Percentiles rank a stretch among this genome's conserved stretches.
Conservation (phyloP, 2,797 vertebrate genomes). For the Periparus ater region DNA sequence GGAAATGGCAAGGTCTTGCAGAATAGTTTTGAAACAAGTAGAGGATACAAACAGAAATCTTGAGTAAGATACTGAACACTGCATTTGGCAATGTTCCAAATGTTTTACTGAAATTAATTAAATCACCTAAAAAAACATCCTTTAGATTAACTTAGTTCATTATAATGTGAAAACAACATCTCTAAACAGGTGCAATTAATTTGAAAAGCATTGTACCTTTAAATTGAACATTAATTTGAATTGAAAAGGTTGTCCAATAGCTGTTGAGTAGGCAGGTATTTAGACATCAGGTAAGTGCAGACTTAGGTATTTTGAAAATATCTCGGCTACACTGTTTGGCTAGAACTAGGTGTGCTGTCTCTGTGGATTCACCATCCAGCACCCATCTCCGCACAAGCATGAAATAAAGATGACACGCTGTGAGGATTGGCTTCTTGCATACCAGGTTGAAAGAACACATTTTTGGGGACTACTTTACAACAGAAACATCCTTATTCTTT, state of each 20-base stretch:
- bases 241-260: background rate
- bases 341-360: background rate
- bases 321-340: background rate
- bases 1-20: background rate
- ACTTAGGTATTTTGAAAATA: background rate
- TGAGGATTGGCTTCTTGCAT: background rate
- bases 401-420: background rate
- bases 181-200: background rate
- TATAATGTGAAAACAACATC: background rate
- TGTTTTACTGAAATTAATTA: background rate
- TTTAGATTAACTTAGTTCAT: background rate
- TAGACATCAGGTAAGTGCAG: background rate
- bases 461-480: background rate
- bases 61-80: background rate
- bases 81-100: background rate
- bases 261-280: background rate
- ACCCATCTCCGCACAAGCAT: no score
- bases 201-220: fast-evolving
- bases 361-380: background rate
- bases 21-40: background rate
- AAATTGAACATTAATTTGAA: background rate
- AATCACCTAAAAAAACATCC: background rate
- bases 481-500: background rate
- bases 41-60: background rate
- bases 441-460: background rate